Base-by-base conservation (phyloP, 1,140 invertebrate species). In the Lasioglossum albipes region DNA sequence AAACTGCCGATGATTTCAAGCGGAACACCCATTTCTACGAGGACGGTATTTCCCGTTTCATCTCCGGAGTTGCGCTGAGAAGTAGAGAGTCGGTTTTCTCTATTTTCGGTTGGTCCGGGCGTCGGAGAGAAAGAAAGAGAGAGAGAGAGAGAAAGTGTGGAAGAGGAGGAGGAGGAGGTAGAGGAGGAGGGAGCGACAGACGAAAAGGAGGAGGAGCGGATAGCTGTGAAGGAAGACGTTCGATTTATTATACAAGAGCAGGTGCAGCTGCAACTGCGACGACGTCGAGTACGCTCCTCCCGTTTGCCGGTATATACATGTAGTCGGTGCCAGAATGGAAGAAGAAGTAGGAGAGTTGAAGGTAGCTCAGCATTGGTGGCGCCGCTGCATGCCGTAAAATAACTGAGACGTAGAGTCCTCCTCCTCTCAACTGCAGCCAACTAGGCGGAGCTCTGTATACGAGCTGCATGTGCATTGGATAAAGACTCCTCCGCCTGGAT, bases 371-470 rank as follows among this genome's bases (percentile, higher is more conserved):
- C 89, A 90, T 89, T 88, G 90, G 88, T 84, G 85, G 89, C 78
- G 79, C 79, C 84, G 81, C 68, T 82, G 86, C 75, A 85, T 84
- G 84, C 84, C 87, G 86, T 87, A 84, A 88, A 90, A 87, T 89
- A 89, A 89, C 89, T 85, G 81, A 87, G 77, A 86, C 82, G 68
- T 18, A 83, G 87, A 80, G 79, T 87, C 88, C 86, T 88, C 86
- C 87, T 89, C 86, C 85, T 83, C 61, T 52, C 27, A 54, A 81
- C 69, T 81, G 77, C 71, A 79, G 83, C 79, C 86, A 65, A 81
- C 87, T 91, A 91, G 90, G 90, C 90, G 90, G 90, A 91, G 73
- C 83, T 85, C 83, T 84, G 84, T 85, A 84, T 84, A 85, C 84
- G 78, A 41, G 83, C 84, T 86, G 84, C 84, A 86, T 85, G 81